These are phyloP conservation scores for Darevskia nairensis DNA, from an alignment of 2,797 vertebrate species.

Conservation along the genomic window DNA sequence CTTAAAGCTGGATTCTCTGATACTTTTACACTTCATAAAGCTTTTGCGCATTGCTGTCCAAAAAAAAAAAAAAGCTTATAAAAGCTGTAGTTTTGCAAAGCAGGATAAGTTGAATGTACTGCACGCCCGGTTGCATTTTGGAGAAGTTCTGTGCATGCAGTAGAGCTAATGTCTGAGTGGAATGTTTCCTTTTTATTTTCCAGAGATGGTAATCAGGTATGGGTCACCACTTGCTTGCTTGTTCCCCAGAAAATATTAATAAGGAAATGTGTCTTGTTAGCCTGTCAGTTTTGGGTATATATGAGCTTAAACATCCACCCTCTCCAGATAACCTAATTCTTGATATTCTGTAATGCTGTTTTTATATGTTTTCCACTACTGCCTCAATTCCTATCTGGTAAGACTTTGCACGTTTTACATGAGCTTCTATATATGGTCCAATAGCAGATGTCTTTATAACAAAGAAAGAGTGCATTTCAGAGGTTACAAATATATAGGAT, in stretches of 20 bases:
- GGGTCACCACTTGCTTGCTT: conserved; percentile 68
- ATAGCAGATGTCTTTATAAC: conserved; percentile 21
- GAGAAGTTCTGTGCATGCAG: conserved; percentile 80
- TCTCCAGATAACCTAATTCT: neutral
- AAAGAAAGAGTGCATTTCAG: neutral
- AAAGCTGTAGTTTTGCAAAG: conserved; percentile 62
- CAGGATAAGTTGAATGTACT: conserved; percentile 68
- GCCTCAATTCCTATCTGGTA: conserved; percentile 66
- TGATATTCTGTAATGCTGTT: conserved; percentile 45
- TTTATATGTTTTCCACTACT: conserved; percentile 64
- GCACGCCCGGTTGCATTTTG: conserved; percentile 80
- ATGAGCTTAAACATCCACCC: conserved; percentile 30
- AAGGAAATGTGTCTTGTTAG: conserved; percentile 38
- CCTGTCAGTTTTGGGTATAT: conserved; percentile 6
- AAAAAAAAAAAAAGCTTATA: conserved; percentile 66
- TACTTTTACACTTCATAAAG: conserved; percentile 73
- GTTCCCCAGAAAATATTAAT: conserved; percentile 52
- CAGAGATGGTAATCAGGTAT: conserved; percentile 78
- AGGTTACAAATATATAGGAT: conserved; percentile 30
- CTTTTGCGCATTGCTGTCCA: conserved; percentile 76
- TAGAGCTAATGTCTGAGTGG: conserved; percentile 65
- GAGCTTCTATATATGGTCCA: conserved; percentile 31
- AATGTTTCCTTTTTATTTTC: conserved; percentile 75
- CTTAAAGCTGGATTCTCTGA: conserved; percentile 50
- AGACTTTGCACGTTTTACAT: conserved; percentile 60